Conservation (phyloP, 2,888 invertebrate genomes). For the Drosophila parthenogenetica region DNA sequence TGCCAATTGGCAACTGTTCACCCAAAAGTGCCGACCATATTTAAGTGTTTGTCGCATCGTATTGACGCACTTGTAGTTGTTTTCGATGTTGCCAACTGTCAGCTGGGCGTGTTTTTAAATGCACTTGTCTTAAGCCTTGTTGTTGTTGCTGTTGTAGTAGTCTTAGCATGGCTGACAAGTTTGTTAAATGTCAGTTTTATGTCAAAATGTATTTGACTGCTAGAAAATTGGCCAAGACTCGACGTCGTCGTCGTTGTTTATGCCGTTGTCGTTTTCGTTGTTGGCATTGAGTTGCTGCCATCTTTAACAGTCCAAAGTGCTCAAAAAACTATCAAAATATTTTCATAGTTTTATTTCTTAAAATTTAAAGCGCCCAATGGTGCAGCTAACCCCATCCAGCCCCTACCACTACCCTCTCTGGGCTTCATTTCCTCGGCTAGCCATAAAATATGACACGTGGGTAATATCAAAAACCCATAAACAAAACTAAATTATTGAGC, state of each 20-base stretch:
- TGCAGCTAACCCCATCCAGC: background rate
- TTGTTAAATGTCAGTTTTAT: constrained; percentile 82
- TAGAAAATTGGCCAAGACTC: constrained; percentile 45
- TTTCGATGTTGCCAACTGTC: constrained; percentile 32
- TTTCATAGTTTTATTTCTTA: constrained; percentile 36
- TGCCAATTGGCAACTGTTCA: constrained; percentile 48
- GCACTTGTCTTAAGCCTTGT: constrained; percentile 43
- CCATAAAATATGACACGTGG: constrained; percentile 75
- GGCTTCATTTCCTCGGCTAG: constrained; percentile 27
- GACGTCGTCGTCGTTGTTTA: background rate
- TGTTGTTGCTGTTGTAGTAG: constrained; percentile 26
- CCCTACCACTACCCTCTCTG: constrained; percentile 2
- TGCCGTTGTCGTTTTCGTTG: background rate
- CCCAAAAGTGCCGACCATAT: constrained; percentile 65
- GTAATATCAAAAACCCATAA: constrained; percentile 70
- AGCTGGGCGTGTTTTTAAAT: constrained; percentile 53
- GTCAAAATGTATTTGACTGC: constrained; percentile 71
- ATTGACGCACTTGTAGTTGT: constrained; percentile 71
- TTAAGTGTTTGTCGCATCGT: constrained; percentile 62
- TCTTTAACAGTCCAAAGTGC: constrained; percentile 21
- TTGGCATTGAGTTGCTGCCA: constrained; percentile 13
- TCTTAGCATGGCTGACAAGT: constrained; percentile 65
- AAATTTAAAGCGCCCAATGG: constrained; percentile 42
- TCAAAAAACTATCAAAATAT: constrained; percentile 60
- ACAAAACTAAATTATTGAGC: constrained; percentile 71